Conservation (phyloP, 2,888 invertebrate genomes). For the Ligdia adustata region DNA sequence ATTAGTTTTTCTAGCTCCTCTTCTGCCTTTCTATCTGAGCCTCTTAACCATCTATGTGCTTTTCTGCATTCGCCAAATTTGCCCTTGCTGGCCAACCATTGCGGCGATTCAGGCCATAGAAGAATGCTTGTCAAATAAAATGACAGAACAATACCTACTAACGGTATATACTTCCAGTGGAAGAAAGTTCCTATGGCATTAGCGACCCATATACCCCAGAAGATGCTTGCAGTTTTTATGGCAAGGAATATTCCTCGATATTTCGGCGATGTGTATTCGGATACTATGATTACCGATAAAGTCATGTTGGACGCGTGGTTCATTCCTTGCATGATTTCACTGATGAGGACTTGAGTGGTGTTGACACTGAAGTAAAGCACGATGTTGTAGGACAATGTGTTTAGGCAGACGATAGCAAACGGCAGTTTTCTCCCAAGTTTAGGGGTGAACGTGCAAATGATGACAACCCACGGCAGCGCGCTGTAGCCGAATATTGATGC, state of each 20-base stretch:
- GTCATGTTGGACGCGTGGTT: slow-evolving; percentile 39
- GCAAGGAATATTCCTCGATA: slow-evolving; percentile 44
- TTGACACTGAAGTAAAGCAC: slow-evolving; percentile 40
- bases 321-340: slow-evolving; percentile 45
- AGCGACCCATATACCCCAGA: slow-evolving; percentile 48
- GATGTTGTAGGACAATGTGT: slow-evolving; percentile 35
- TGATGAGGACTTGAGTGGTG: slow-evolving; percentile 40
- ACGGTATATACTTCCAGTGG: slow-evolving; percentile 44
- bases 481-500: slow-evolving; percentile 46
- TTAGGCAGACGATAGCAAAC: slow-evolving; percentile 36
- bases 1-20: slow-evolving; percentile 41
- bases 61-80: slow-evolving; percentile 38
- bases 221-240: slow-evolving; percentile 43
- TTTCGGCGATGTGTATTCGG: slow-evolving; percentile 44
- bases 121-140: slow-evolving; percentile 26
- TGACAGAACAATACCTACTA: slow-evolving; percentile 35
- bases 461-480: slow-evolving; percentile 44
- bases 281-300: slow-evolving; percentile 36
- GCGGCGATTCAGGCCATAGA: slow-evolving; percentile 44
- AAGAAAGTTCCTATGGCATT: slow-evolving; percentile 48
- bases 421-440: slow-evolving; percentile 43
- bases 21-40: slow-evolving; percentile 29
- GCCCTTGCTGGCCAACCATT: slow-evolving; percentile 44
- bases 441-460: slow-evolving; percentile 38
- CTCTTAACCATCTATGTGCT: slow-evolving; percentile 42